Evolutionary conservation across 2,888 invertebrate species (phyloP).

Genomic region (Electrophaes corylata): DNA sequence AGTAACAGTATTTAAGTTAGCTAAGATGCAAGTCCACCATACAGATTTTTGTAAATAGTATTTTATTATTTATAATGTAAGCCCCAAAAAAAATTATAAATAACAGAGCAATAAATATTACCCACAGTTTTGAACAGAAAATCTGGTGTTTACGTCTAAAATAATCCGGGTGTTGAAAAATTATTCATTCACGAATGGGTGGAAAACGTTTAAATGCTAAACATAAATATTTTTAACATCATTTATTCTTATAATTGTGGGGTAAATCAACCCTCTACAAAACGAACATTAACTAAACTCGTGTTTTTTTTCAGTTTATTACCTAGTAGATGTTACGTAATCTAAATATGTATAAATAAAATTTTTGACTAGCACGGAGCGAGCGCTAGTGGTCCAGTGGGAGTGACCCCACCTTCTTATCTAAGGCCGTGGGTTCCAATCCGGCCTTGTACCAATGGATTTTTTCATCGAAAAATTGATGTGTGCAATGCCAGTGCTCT

Average conservation of each 20-base stretch:
- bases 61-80: not conserved
- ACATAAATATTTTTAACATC: conserved; percentile 7
- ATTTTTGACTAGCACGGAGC: too few relatives aligned
- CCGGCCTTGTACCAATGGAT: too few relatives aligned
- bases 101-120: conserved; percentile 19
- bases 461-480: too few relatives aligned
- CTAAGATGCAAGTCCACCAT: too few relatives aligned
- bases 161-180: conserved; percentile 20
- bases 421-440: too few relatives aligned
- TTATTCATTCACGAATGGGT: conserved; percentile 18
- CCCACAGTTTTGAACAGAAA: conserved; percentile 21
- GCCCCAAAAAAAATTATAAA: conserved; percentile 10
- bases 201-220: conserved; percentile 1
- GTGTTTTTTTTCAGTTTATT: too few relatives aligned
- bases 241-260: not conserved
- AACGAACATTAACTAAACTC: not conserved
- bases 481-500: too few relatives aligned
- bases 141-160: conserved; percentile 22
- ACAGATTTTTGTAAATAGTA: not conserved
- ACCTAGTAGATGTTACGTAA: too few relatives aligned
- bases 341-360: too few relatives aligned
- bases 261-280: conserved; percentile 2
- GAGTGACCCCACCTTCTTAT: too few relatives aligned
- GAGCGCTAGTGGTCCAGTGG: too few relatives aligned
- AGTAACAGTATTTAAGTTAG: too few relatives aligned